These are phyloP conservation scores for Hemiscyllium ocellatum DNA, from an alignment of 2,113 vertebrate genomes.

Conservation along the genomic window DNA sequence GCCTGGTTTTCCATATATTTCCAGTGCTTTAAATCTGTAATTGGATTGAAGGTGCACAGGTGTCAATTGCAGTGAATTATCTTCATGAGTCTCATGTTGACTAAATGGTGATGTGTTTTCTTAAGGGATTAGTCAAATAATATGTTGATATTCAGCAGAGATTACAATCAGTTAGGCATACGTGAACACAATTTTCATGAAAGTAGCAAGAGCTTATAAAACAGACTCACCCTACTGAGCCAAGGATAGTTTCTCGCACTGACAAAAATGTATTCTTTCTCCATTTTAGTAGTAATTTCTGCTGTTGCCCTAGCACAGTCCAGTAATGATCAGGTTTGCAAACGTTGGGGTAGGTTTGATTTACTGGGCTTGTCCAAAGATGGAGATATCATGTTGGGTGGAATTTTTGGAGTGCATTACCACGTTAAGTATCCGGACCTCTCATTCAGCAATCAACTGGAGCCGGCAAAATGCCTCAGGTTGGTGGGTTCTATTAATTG, in stretches of 20 bases:
- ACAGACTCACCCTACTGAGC: no score
- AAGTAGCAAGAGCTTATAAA: not conserved
- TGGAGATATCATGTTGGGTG: not conserved
- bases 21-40: no score
- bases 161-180: not conserved
- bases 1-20: no score
- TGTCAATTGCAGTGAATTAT: not conserved
- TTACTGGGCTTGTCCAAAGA: not conserved
- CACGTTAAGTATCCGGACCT: not conserved
- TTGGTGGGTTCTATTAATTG: not conserved
- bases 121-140: not conserved
- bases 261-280: no score
- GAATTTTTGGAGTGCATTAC: not conserved
- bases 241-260: no score
- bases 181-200: not conserved
- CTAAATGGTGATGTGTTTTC: not conserved
- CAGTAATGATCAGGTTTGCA: no score
- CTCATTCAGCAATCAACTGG: not conserved
- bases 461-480: not conserved
- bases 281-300: not conserved
- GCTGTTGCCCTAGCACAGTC: no score
- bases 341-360: no score
- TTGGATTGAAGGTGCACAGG: not conserved
- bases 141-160: not conserved
- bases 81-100: not conserved